A percentile compares a stretch with the other conserved stretches of the same genome.
phyloP scores from a whole-genome alignment of 2,888 invertebrate species.

The Rhingia rostrata region DNA sequence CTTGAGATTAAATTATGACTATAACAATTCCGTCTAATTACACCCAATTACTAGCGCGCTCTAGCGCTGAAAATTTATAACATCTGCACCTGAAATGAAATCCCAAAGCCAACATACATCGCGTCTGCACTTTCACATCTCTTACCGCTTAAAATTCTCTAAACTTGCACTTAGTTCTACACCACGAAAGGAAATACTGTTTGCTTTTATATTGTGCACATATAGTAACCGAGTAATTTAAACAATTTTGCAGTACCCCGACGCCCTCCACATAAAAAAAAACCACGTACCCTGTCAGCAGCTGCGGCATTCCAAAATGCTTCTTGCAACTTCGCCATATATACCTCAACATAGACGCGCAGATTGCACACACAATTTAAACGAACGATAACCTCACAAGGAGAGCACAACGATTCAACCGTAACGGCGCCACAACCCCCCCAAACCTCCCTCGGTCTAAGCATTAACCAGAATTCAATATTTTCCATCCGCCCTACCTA shows the following conservation, averaged over 20 bases:
- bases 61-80: slow-evolving; percentile 17
- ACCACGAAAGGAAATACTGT: slow-evolving; percentile 9
- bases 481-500: slow-evolving; percentile 28
- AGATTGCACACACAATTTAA: slow-evolving; percentile 37
- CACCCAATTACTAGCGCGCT: slow-evolving; percentile 25
- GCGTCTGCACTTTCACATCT: slow-evolving; percentile 26
- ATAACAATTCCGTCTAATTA: slow-evolving; percentile 33
- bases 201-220: slow-evolving; percentile 41
- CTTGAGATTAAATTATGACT: neutral
- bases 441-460: slow-evolving; percentile 9
- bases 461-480: slow-evolving; percentile 65
- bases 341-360: neutral
- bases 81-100: slow-evolving; percentile 49
- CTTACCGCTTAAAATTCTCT: slow-evolving; percentile 45
- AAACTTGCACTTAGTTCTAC: slow-evolving; percentile 40
- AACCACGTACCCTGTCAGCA: slow-evolving; percentile 59
- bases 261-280: slow-evolving; percentile 1
- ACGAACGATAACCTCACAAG: slow-evolving; percentile 26
- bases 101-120: neutral
- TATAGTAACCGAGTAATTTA: slow-evolving; percentile 59
- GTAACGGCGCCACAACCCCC: neutral
- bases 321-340: slow-evolving; percentile 41
- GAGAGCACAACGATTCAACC: slow-evolving; percentile 19
- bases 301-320: slow-evolving; percentile 47
- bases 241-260: slow-evolving; percentile 42